phyloP scores from a whole-genome alignment of 2,888 invertebrate species.

The Thysanoteuthis rhombus region DNA sequence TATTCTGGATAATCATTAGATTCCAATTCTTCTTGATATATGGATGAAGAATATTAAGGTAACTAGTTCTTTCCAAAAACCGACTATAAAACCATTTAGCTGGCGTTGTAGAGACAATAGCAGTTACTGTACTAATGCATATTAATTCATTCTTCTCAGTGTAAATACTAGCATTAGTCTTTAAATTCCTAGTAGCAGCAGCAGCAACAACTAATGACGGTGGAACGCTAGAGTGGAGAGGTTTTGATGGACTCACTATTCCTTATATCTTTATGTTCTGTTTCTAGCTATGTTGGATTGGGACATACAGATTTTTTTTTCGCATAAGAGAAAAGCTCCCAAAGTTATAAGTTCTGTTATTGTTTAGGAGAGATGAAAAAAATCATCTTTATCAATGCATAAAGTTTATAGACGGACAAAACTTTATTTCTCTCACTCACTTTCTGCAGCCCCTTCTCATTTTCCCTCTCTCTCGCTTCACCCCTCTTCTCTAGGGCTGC shows the following conservation, averaged over 20 bases:
- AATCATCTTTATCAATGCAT: too few relatives aligned
- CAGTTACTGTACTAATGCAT: not conserved
- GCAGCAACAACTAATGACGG: not conserved
- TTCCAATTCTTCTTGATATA: too few relatives aligned
- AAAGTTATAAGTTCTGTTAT: not conserved
- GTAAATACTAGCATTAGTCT: not conserved
- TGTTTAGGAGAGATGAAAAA: too few relatives aligned
- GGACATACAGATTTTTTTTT: too few relatives aligned
- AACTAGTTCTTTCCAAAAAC: too few relatives aligned
- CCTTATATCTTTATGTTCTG: too few relatives aligned
- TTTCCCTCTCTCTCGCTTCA: not conserved
- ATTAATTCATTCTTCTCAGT: not conserved
- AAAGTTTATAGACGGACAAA: too few relatives aligned
- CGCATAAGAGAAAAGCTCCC: too few relatives aligned
- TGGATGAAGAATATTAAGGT: too few relatives aligned
- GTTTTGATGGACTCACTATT: not conserved
- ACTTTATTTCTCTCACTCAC: not conserved
- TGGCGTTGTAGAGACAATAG: not conserved
- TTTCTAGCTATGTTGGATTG: too few relatives aligned
- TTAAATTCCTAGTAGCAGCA: not conserved
- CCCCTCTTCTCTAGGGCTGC: not conserved
- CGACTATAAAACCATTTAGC: not conserved
- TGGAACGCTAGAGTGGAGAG: not conserved
- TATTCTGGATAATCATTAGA: too few relatives aligned
- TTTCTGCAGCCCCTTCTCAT: not conserved